Evolutionary conservation across 2,797 vertebrate genomes (phyloP).

Genomic region (Luscinia luscinia): DNA sequence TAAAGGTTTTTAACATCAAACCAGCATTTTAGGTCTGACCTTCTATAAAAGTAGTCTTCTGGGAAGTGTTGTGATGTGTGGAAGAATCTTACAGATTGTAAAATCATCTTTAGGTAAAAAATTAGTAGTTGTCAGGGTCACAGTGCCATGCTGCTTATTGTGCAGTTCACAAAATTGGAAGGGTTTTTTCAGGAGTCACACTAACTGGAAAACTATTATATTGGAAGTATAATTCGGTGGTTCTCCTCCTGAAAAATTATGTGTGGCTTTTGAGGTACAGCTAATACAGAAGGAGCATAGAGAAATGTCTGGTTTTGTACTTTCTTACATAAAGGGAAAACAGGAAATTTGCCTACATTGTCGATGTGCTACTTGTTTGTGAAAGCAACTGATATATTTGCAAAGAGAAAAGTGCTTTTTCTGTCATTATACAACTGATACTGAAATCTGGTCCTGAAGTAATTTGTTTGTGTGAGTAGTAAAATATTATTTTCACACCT

Average conservation of each 20-base stretch:
- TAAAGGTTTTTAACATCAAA: background rate
- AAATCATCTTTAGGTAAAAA: background rate
- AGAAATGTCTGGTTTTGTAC: background rate
- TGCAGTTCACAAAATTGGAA: background rate
- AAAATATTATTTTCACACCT: background rate
- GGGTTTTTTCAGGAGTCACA: background rate
- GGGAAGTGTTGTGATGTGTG: no score
- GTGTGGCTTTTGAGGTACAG: background rate
- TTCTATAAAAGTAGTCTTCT: no score
- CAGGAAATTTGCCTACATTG: background rate
- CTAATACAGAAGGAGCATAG: background rate
- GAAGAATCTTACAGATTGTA: no score
- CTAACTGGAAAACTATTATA: background rate
- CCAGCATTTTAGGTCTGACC: background rate
- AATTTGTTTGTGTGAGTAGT: background rate
- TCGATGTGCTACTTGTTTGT: background rate
- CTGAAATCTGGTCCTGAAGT: background rate
- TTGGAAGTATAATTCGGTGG: background rate
- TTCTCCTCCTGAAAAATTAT: background rate
- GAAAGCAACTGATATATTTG: background rate
- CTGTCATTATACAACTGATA: background rate
- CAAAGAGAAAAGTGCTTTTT: background rate
- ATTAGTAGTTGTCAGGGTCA: background rate
- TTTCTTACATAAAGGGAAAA: background rate
- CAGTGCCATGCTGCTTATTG: background rate